Evolutionary conservation across 2,797 vertebrate species (phyloP), one percentile per base, ranked within the genome.

Genomic region (Muraenolepis orangiensis): DNA sequence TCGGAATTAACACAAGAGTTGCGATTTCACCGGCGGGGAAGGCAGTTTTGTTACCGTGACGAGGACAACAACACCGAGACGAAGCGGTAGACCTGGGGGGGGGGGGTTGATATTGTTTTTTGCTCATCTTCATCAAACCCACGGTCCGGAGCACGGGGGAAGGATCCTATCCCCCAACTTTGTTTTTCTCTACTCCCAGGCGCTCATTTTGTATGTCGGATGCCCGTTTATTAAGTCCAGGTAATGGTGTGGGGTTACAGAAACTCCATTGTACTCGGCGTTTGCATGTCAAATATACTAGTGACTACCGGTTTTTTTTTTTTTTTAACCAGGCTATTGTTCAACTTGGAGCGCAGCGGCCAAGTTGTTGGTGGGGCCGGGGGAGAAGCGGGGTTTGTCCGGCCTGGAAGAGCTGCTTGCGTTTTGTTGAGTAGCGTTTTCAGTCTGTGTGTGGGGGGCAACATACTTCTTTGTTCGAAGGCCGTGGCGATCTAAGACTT

Each of bases 401-500:
- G 86, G 87, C 84, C 82, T 77, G 77, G 69, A 38, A 13, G 31
- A 20, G n/a, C 72, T 83, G 80, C 67, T 80, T 18, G 71, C 66
- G 4, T 70, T 78, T 81, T n/a, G 74, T 80, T 73, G 38, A 68
- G 16, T 16, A 74, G 70, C 61, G 28, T 73, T 69, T 72, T 75
- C 28, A 64, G 74, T 36, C 74, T 40, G 70, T 68, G 75, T 7
- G 80, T n/a, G n/a, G n/a, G n/a, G n/a, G 87, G 83, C 51, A 87
- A 92, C 91, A 89, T 51, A 87, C 85, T 88, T 93, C 92, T 95
- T 38, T 96, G 95, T 95, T 94, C 92, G 91, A 78, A 36, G 79
- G 71, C 66, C 78, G 51, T 76, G 84, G 79, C 78, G 83, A 86
- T 91, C 77, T 74, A 73, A 74, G 69, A 75, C 78, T 88, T 87